Evolutionary conservation across 2,113 vertebrate genomes (phyloP), one percentile per base, ranked within the genome.

Genomic region (Pseudopodoces humilis): DNA sequence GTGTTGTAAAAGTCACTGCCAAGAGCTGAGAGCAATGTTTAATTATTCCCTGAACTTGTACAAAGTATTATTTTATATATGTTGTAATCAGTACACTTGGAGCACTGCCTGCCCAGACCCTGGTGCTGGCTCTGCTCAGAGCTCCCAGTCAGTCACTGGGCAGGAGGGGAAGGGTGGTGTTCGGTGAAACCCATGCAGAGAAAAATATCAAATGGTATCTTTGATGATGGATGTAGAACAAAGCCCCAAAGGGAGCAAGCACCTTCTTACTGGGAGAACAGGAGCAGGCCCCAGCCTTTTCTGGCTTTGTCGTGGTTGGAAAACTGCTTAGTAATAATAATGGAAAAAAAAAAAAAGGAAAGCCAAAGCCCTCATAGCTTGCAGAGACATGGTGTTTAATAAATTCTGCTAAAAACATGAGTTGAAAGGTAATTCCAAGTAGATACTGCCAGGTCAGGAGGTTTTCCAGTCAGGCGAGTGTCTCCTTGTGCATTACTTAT

Each of bases 1-100:
- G 31, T 62, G 80, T 75, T 93, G 92, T 92, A 88, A 86, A 90
- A 96, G 90, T 90, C 83, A 64, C 76, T 78, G 56, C 88, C 52
- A 35, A 44, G 76, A 91, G 64, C 88, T 44, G 76, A 83, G 69
- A 90, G 72, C 62, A 60, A 53, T 63, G 43, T 83, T 93, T 90
- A 95, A 83, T 95, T 94, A 93, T 93, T 93, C 94, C 94, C 93
- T 96, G 94, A 97, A 96, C 86, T 92, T 88, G 96, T 94, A 88
- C 79, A 49, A 83, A 92, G 56, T 63, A 92, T 67, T 86, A 60
- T 88, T 95, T 80, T 92, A 35, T 95, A 60, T 83, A 13, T 90
- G 52, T 81, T 90, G 92, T 75, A 76, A 94, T 90, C 68, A 80
- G 86, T 35, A 59, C 70, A 15, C 69, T 35, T 77, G 43, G 62